phyloP scores from a whole-genome alignment of 1,140 invertebrate genomes.

The Thaumetopoea pityocampa region DNA sequence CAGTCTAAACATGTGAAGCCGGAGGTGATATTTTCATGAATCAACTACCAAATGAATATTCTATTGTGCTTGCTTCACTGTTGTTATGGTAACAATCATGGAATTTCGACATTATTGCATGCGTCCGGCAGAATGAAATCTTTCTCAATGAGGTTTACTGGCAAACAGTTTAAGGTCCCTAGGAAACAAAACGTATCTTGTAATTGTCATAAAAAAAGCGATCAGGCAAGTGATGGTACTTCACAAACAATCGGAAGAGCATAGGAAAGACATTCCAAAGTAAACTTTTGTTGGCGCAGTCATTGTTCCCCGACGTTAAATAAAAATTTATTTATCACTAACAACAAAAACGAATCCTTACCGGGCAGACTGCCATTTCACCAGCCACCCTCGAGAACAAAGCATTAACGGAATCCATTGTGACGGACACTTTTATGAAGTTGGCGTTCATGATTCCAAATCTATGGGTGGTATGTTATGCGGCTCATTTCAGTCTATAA shows the following conservation, averaged over 20 bases:
- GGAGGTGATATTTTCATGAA: too few relatives aligned
- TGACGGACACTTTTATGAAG: conserved; percentile 27
- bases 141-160: background rate
- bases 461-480: conserved; percentile 33
- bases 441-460: conserved; percentile 30
- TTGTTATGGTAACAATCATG: too few relatives aligned
- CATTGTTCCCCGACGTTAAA: conserved; percentile 37
- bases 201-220: conserved; percentile 6
- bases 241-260: conserved; percentile 7
- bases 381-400: conserved; percentile 34
- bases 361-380: conserved; percentile 43
- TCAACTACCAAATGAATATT: too few relatives aligned
- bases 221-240: background rate
- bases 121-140: background rate
- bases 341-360: conserved; percentile 47
- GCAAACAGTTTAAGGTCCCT: background rate
- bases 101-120: too few relatives aligned
- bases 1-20: conserved; percentile 4
- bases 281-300: conserved; percentile 30
- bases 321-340: conserved; percentile 50
- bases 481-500: conserved; percentile 20
- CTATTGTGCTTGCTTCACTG: too few relatives aligned
- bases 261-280: background rate
- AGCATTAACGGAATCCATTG: conserved; percentile 39
- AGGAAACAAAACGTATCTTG: background rate